Conservation (phyloP, 2,797 vertebrate species). For the Pangasius krempfi region DNA sequence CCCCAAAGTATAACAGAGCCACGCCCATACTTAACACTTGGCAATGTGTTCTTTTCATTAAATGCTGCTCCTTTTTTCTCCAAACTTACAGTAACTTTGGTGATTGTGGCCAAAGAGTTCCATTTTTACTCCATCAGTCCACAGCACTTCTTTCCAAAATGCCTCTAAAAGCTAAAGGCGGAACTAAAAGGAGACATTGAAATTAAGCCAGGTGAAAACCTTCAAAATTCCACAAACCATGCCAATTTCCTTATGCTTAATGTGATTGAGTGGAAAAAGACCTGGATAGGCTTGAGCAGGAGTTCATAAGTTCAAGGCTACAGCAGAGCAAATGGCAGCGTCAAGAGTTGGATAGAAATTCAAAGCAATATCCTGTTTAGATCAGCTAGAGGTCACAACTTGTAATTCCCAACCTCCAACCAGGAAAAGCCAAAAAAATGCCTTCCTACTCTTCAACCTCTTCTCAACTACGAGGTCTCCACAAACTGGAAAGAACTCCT, state of each 20-base stretch:
- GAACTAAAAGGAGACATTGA: not conserved
- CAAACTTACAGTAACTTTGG: not conserved
- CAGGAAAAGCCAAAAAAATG: not conserved
- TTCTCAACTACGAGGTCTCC: not conserved
- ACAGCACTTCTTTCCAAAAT: not conserved
- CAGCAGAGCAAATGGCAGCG: not conserved
- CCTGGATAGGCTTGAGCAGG: not conserved
- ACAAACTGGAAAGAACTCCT: too few species aligned
- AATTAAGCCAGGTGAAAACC: not conserved
- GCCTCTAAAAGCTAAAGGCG: not conserved
- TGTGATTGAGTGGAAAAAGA: not conserved
- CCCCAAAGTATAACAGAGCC: not conserved
- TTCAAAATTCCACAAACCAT: not conserved
- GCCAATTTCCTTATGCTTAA: not conserved
- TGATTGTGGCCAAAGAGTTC: not conserved
- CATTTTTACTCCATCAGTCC: not conserved
- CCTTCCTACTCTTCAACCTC: not conserved
- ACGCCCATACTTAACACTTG: not conserved
- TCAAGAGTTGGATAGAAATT: not conserved
- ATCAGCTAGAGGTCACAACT: not conserved
- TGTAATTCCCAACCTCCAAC: not conserved
- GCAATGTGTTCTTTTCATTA: not conserved
- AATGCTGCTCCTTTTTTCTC: not conserved
- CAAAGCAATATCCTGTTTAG: not conserved
- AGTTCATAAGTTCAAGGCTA: not conserved